Percentiles rank a stretch among this genome's conserved stretches.
Conservation (phyloP, 2,888 invertebrate genomes). For the Ophion ellenae region DNA sequence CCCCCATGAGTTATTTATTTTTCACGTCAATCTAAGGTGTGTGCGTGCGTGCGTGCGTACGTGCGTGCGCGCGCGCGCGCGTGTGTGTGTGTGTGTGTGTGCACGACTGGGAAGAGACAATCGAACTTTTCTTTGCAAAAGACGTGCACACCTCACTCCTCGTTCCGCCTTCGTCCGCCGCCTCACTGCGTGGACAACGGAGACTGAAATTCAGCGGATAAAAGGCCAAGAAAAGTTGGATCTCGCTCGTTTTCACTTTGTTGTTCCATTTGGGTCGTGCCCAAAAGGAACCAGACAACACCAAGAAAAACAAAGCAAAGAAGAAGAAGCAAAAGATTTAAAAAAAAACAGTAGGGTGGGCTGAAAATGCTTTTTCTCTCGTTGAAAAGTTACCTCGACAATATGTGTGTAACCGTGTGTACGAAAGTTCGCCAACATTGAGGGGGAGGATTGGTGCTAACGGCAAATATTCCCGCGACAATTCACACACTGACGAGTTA, state of each 20-base stretch:
- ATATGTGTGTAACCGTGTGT: too few relatives aligned
- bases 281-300: conserved; percentile 37
- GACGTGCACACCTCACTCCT: conserved; percentile 46
- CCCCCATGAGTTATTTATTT: conserved; percentile 58
- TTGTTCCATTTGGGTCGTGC: conserved; percentile 31
- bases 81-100: conserved; percentile 1
- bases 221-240: conserved; percentile 55
- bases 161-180: conserved; percentile 2
- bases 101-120: conserved; percentile 45
- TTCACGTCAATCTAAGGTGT: conserved; percentile 57
- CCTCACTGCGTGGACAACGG: conserved; percentile 12
- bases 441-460: too few relatives aligned
- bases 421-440: too few relatives aligned
- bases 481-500: too few relatives aligned
- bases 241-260: conserved; percentile 33
- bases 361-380: too few relatives aligned
- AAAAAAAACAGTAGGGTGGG: not conserved
- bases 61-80: too few relatives aligned
- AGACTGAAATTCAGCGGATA: conserved; percentile 28
- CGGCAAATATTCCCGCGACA: too few relatives aligned
- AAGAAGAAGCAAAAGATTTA: conserved; percentile 19
- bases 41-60: too few relatives aligned
- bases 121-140: conserved; percentile 57
- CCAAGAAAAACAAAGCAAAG: conserved; percentile 38
- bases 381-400: too few relatives aligned